phyloP scores from a whole-genome alignment of 2,888 invertebrate genomes.

The Chironomus riparius region DNA sequence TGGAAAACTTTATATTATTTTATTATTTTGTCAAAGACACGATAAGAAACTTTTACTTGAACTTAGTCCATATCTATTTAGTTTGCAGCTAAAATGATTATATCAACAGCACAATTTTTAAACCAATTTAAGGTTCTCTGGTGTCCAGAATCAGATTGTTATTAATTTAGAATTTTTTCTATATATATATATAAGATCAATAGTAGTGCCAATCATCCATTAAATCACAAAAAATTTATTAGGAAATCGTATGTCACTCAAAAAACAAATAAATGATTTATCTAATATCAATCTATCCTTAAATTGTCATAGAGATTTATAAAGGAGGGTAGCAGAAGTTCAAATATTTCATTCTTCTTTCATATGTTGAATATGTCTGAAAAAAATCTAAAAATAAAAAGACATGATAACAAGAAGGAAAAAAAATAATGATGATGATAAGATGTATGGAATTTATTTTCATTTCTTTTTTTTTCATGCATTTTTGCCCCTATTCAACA shows the following conservation, averaged over 20 bases:
- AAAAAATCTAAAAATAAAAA: background rate
- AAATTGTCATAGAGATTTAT: constrained; percentile 2
- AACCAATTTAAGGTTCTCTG: too few species aligned
- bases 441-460: background rate
- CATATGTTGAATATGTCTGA: background rate
- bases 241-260: background rate
- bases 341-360: background rate
- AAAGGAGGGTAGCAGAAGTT: background rate
- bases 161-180: too few species aligned
- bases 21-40: too few species aligned
- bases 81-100: too few species aligned
- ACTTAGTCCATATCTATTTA: too few species aligned
- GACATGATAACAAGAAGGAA: background rate
- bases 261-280: background rate
- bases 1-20: too few species aligned
- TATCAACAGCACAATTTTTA: too few species aligned
- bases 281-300: background rate
- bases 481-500: background rate
- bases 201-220: too few species aligned
- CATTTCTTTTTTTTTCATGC: background rate
- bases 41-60: too few species aligned
- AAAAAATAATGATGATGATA: constrained; percentile 1
- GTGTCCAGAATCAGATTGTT: too few species aligned
- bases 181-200: too few species aligned
- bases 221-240: background rate